These are phyloP conservation scores for Smutsia gigantea DNA, from an alignment of 2,797 vertebrate species.

Conservation along the genomic window DNA sequence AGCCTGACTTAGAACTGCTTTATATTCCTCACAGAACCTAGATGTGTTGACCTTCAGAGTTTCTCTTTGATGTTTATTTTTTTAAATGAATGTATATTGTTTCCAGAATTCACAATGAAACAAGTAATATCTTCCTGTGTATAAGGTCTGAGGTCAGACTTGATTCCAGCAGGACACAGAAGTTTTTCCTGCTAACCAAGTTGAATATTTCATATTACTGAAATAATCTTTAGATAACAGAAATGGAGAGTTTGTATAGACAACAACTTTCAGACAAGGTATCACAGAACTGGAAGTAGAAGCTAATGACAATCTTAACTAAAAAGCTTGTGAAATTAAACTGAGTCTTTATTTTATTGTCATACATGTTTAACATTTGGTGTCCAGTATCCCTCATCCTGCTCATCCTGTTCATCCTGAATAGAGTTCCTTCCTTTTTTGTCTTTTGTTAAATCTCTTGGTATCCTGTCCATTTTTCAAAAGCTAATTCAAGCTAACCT, in stretches of 20 bases:
- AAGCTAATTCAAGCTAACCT: not conserved
- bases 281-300: not conserved
- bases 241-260: not conserved
- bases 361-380: not conserved
- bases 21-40: not conserved
- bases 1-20: not conserved
- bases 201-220: not conserved
- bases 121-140: not conserved
- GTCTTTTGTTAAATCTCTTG: not conserved
- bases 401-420: not conserved
- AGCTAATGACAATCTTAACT: not conserved
- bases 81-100: not conserved
- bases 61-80: not conserved
- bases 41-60: not conserved
- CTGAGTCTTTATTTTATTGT: not conserved
- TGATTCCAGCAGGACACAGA: not conserved
- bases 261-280: not conserved
- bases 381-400: not conserved
- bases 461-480: constrained; percentile 4
- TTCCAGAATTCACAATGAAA: not conserved
- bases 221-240: not conserved
- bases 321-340: not conserved
- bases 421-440: not conserved
- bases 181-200: constrained; percentile 1
- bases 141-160: not conserved